phyloP scores from a whole-genome alignment of 2,797 vertebrate species.

The Molossus alvarezi region DNA sequence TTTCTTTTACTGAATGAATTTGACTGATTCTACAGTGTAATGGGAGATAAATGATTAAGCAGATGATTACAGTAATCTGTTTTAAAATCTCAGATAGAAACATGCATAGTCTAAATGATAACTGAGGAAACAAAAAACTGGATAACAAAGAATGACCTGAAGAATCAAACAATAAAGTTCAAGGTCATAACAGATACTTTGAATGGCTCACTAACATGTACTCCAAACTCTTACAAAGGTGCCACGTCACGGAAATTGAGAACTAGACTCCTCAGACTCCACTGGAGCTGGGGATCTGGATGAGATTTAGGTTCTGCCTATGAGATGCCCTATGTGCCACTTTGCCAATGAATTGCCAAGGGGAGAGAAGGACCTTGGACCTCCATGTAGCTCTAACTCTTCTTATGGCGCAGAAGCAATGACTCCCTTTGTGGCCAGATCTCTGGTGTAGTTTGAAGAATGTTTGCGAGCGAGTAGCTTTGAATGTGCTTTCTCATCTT shows the following conservation, averaged over 20 bases:
- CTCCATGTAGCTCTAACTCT: fast-evolving
- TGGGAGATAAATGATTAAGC: background rate
- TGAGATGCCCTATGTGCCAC: background rate
- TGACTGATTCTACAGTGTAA: background rate
- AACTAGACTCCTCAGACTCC: background rate
- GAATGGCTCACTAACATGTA: background rate
- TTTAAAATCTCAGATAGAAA: background rate
- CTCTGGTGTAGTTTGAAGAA: background rate
- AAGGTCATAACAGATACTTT: background rate
- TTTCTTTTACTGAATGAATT: background rate
- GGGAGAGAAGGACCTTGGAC: background rate
- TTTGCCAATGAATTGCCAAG: background rate
- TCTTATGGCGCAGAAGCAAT: background rate
- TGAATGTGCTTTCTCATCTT: background rate
- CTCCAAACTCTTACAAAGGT: background rate
- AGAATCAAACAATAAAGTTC: background rate
- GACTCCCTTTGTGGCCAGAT: background rate
- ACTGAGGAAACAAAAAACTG: background rate
- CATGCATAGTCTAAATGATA: background rate
- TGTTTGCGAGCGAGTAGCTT: background rate
- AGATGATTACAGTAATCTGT: background rate
- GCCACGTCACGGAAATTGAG: background rate
- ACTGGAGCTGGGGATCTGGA: background rate
- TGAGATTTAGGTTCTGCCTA: background rate
- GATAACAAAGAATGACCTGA: background rate